Conservation (phyloP, 2,888 invertebrate species). For the Eupithecia subfuscata region DNA sequence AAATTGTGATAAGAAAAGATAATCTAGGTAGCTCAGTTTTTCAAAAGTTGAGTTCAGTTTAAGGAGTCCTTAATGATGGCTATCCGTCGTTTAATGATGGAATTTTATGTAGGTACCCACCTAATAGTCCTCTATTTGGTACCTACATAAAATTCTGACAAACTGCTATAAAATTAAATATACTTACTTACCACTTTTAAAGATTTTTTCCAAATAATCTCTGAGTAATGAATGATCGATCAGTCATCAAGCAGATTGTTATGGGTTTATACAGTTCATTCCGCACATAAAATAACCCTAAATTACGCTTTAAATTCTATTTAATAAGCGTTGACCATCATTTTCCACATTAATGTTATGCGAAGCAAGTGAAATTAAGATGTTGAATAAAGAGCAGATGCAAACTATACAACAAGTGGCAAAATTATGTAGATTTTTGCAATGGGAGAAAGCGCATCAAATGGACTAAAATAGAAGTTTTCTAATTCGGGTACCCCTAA, state of each 20-base stretch:
- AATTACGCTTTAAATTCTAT: background rate
- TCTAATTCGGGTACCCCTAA: constrained; percentile 26
- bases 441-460: constrained; percentile 38
- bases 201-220: background rate
- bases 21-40: background rate
- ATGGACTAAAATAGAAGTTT: constrained; percentile 32
- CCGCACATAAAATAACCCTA: background rate
- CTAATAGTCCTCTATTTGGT: background rate
- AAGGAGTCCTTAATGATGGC: background rate
- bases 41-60: background rate
- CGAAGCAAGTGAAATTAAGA: constrained; percentile 22
- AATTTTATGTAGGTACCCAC: too few relatives aligned
- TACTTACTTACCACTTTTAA: background rate
- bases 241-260: background rate
- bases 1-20: background rate
- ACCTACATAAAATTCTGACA: background rate
- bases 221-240: background rate
- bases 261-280: background rate
- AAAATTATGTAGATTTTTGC: constrained; percentile 37
- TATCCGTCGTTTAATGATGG: background rate
- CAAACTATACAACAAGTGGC: constrained; percentile 27
- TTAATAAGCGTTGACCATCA: background rate
- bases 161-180: background rate
- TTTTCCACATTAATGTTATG: constrained; percentile 5
- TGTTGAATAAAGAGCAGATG: constrained; percentile 26